A percentile compares a stretch with the other conserved stretches of the same genome.
These are phyloP conservation scores for Omphaloscelis lunosa DNA, from an alignment of 2,888 invertebrate genomes.

Conservation along the genomic window DNA sequence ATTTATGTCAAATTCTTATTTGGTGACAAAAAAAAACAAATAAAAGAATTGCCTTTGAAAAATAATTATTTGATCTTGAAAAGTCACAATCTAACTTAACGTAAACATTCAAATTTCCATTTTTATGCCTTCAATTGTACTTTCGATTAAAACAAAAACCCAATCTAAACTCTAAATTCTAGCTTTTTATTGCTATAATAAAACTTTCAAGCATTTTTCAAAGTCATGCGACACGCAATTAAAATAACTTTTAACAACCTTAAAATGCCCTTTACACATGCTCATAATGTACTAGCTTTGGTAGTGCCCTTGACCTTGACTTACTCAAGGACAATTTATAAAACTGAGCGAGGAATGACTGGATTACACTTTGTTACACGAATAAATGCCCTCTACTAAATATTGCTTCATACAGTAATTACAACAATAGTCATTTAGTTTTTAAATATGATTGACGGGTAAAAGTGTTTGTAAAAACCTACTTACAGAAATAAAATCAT, in stretches of 20 bases:
- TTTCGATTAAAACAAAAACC: constrained; percentile 18
- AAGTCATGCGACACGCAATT: constrained; percentile 49
- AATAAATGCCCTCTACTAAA: background rate
- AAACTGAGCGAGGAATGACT: background rate
- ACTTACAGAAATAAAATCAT: background rate
- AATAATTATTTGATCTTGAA: background rate
- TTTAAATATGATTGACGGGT: background rate
- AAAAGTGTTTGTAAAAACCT: background rate
- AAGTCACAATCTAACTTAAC: background rate
- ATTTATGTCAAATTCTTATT: background rate
- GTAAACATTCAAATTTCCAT: background rate
- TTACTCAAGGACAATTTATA: constrained; percentile 11
- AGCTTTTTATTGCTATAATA: constrained; percentile 26
- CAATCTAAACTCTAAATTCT: constrained; percentile 22
- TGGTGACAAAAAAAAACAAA: background rate
- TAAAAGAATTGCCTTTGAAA: background rate
- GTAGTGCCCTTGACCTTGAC: constrained; percentile 21
- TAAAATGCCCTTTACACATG: constrained; percentile 24
- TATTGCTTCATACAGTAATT: too few species aligned
- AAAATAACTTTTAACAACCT: constrained; percentile 31
- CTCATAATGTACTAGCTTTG: constrained; percentile 5
- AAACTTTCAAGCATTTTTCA: constrained; percentile 25
- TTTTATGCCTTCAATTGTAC: background rate
- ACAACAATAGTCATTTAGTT: background rate
- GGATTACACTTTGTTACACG: background rate